Evolutionary conservation across 23 tunicate genomes (phyloP).

Genomic region (Botrylloides violaceus): DNA sequence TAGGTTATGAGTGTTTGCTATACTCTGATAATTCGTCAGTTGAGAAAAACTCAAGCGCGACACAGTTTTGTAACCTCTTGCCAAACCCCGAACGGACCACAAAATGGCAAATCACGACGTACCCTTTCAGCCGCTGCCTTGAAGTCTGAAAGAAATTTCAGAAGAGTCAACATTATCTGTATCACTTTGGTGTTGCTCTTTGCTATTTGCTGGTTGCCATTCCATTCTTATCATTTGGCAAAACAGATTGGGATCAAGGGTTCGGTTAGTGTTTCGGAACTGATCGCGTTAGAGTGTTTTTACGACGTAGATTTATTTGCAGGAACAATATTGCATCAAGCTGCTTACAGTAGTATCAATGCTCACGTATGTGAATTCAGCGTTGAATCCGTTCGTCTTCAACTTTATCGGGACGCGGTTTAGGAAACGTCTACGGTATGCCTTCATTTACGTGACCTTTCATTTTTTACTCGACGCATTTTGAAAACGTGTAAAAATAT

Average conservation of each 20-base stretch:
- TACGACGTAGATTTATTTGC: background rate
- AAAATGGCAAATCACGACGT: background rate
- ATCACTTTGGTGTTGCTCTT: background rate
- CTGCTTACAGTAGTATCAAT: background rate
- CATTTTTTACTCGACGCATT: too few species aligned
- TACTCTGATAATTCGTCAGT: background rate
- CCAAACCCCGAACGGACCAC: too few species aligned
- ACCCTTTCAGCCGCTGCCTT: background rate
- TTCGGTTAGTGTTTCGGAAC: background rate
- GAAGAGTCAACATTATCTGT: background rate
- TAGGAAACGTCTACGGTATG: background rate
- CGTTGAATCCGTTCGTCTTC: background rate
- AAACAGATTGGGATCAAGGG: background rate
- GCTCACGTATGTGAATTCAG: background rate
- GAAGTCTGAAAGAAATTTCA: conserved; percentile 1
- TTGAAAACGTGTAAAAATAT: too few species aligned
- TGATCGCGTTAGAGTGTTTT: background rate
- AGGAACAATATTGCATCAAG: background rate
- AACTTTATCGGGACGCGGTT: background rate
- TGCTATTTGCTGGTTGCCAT: conserved; percentile 5
- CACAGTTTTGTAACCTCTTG: background rate
- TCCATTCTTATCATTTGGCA: conserved; percentile 3
- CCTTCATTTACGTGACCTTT: too few species aligned
- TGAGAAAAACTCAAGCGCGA: background rate
- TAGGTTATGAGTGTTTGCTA: background rate